A percentile compares a stretch with the other conserved stretches of the same genome.
phyloP scores from a whole-genome alignment of 2,888 invertebrate species.

The Drosophila kambysellisi region DNA sequence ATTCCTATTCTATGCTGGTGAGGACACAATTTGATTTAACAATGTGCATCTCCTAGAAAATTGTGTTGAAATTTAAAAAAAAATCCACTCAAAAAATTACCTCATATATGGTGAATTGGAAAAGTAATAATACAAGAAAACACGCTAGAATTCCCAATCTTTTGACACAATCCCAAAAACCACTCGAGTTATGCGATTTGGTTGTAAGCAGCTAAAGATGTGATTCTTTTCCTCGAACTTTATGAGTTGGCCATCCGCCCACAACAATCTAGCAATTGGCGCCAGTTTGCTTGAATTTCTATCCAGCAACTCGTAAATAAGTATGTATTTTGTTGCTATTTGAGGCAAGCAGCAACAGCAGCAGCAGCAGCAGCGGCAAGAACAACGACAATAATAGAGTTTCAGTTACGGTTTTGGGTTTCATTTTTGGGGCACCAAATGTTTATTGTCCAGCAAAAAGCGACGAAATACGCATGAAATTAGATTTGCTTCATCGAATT shows the following conservation, averaged over 20 bases:
- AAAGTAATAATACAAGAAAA: background rate
- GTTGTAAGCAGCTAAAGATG: slow-evolving; percentile 20
- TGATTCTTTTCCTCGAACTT: slow-evolving; percentile 36
- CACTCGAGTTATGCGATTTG: slow-evolving; percentile 17
- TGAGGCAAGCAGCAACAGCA: slow-evolving; percentile 18
- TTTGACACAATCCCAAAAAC: background rate
- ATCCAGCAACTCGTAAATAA: slow-evolving; percentile 55
- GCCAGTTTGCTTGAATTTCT: slow-evolving; percentile 51
- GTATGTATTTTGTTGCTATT: slow-evolving; percentile 39
- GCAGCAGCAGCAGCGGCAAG: slow-evolving; percentile 17
- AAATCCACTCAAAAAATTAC: background rate
- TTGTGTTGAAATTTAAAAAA: background rate
- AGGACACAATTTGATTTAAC: background rate
- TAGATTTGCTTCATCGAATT: slow-evolving; percentile 79
- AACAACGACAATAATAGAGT: slow-evolving; percentile 20
- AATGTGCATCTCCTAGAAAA: background rate
- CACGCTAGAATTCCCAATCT: background rate
- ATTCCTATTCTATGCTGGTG: background rate
- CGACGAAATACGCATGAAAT: slow-evolving; percentile 77
- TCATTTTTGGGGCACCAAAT: slow-evolving; percentile 49
- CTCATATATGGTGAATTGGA: background rate
- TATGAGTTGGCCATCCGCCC: slow-evolving; percentile 43
- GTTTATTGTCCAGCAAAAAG: slow-evolving; percentile 73
- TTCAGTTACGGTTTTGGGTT: slow-evolving; percentile 47
- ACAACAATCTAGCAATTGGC: slow-evolving; percentile 49